phyloP scores from a whole-genome alignment of 1,140 invertebrate species.

The Rhopalosiphum maidis region DNA sequence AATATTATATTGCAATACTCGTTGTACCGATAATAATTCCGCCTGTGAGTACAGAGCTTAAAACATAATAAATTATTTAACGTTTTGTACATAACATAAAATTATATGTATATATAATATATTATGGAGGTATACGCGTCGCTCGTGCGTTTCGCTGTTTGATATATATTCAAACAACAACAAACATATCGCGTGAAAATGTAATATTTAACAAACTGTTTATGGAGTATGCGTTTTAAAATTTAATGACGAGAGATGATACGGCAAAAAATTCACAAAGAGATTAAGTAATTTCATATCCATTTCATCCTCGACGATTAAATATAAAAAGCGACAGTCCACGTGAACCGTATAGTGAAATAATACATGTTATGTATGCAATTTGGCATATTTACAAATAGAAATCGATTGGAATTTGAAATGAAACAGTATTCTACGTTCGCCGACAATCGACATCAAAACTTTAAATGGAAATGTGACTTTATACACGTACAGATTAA shows the following conservation, averaged over 20 bases:
- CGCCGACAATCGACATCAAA: not conserved
- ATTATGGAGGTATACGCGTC: not conserved
- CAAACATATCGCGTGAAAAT: not conserved
- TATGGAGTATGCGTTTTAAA: not conserved
- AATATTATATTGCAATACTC: not conserved
- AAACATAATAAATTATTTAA: not conserved
- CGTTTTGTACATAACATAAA: not conserved
- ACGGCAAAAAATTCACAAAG: slow-evolving; percentile 2
- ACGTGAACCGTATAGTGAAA: not conserved
- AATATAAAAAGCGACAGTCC: not conserved
- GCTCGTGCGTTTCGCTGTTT: not conserved
- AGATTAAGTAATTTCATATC: not conserved
- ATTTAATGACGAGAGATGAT: not conserved
- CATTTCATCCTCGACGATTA: not conserved
- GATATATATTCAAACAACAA: slow-evolving; percentile 9
- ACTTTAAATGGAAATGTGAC: not conserved
- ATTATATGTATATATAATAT: not conserved
- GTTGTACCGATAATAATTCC: not conserved
- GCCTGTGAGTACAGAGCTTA: not conserved
- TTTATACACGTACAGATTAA: not conserved
- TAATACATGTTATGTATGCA: not conserved
- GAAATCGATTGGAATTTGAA: not conserved
- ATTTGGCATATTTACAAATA: not conserved
- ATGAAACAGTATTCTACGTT: not conserved
- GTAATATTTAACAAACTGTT: slow-evolving; percentile 6